Base-by-base conservation (phyloP, 1,140 invertebrate species). In the Tetramorium alpestre region DNA sequence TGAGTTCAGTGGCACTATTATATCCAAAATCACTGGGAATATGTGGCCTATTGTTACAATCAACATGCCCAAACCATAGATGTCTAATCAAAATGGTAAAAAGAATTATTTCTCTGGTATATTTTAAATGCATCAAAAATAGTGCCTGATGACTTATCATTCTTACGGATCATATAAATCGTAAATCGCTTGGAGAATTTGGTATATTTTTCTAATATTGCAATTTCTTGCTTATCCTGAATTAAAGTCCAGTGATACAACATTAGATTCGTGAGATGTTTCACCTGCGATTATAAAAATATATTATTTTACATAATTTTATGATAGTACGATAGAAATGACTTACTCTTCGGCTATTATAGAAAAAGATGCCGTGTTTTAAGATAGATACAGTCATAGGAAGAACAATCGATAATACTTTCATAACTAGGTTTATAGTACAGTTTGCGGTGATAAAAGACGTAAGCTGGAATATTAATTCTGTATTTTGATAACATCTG, bases 391-490 rank as follows among this genome's bases (percentile, higher is more conserved):
- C 33, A 8, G 11, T 8, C 33, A 56, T 44, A 5, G 49, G 38
- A 73, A 82, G 38, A 82, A 56, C 51, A 22, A 72, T 56, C 67
- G 22, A 82, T 82, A 82, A 18, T 3, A 82, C 51, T 72, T 58
- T 82, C 22, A 3, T 18, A 38, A 58, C 13, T 70, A 82, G 49
- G 16, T 73, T 47, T 82, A 58, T 58, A 72, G 33, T 72, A 18
- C 41, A 72, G 2, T 56, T 38, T 18, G 51, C 18, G 47, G 3
- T 0, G 22, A 60, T 56, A 4, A 82, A 56, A 10, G 25, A 47
- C 16, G 11, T 41, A 13, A 72, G 54, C 51, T 58, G 16, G 58
- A 82, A 82, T 72, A 56, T 70, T 16, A 82, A 2, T 47, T 72
- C 58, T 25, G 16, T 65, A 51, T 80, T 47, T 47, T 33, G 51